A percentile compares a stretch with the other conserved stretches of the same genome.
These are phyloP conservation scores for Rugalucina vietnamica DNA, from an alignment of 2,888 invertebrate genomes.

Conservation along the genomic window DNA sequence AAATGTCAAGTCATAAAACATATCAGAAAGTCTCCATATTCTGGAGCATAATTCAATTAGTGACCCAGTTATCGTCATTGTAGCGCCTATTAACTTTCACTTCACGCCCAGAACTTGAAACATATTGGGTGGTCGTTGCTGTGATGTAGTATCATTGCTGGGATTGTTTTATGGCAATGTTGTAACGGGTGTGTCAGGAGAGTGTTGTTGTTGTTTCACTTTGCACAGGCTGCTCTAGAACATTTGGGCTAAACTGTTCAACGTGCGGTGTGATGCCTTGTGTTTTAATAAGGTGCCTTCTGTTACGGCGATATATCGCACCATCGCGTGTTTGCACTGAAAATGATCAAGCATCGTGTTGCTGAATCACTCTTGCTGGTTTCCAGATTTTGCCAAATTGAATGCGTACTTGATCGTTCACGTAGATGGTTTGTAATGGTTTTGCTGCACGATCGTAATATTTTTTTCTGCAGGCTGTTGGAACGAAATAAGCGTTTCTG, in stretches of 20 bases:
- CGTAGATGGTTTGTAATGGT: conserved; percentile 21
- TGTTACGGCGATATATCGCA: not conserved
- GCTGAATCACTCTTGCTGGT: not conserved
- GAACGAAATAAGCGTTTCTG: not conserved
- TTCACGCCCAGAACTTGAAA: not conserved
- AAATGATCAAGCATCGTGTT: not conserved
- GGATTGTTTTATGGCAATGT: not conserved
- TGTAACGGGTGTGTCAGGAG: not conserved
- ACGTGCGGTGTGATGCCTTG: not conserved
- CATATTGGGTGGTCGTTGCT: not conserved
- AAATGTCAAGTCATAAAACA: not conserved
- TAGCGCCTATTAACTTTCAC: not conserved
- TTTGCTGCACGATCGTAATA: conserved; percentile 26
- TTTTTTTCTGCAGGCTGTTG: conserved; percentile 7
- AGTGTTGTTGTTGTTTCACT: not conserved
- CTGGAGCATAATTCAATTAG: not conserved
- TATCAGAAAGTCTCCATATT: not conserved
- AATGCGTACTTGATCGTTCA: conserved; percentile 17
- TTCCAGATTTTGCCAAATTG: not conserved
- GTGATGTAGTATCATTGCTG: not conserved
- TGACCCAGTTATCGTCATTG: not conserved
- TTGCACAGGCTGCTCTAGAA: not conserved
- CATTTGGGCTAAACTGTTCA: not conserved
- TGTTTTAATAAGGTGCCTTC: not conserved
- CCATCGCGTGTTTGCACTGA: not conserved